Conservation (phyloP, 2,888 invertebrate species). For the Leucophora obtusa region DNA sequence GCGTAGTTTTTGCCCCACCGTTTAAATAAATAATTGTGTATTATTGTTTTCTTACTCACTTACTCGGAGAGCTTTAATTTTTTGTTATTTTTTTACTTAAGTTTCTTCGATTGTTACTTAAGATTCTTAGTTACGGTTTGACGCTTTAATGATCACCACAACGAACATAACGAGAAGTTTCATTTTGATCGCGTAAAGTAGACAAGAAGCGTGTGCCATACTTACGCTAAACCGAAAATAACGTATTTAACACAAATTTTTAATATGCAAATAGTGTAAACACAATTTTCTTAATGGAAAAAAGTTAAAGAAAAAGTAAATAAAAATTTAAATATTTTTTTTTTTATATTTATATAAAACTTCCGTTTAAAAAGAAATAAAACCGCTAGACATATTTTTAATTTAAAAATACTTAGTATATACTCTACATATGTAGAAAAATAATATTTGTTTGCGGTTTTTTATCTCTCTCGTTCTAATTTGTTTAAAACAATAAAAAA, state of each 20-base stretch:
- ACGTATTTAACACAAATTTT: constrained; percentile 3
- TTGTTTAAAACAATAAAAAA: constrained; percentile 1
- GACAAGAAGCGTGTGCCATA: constrained; percentile 54
- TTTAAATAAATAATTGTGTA: constrained; percentile 20
- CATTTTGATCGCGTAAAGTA: constrained; percentile 18
- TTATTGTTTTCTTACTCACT: constrained; percentile 32
- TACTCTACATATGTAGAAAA: too few species aligned
- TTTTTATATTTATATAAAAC: background rate
- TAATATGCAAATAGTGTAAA: background rate
- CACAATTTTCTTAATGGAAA: background rate
- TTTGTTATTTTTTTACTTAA: constrained; percentile 55
- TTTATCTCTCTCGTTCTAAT: background rate
- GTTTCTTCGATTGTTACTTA: constrained; percentile 62
- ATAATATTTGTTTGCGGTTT: background rate
- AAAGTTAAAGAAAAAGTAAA: constrained; percentile 7
- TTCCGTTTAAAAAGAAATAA: constrained; percentile 22
- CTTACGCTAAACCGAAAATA: constrained; percentile 26
- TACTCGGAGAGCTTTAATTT: constrained; percentile 53
- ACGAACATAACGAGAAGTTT: constrained; percentile 21
- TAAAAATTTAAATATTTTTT: constrained; percentile 26
- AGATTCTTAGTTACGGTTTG: constrained; percentile 65
- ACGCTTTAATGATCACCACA: constrained; percentile 61
- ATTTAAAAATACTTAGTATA: background rate
- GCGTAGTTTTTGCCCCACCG: constrained; percentile 34
- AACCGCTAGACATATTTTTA: constrained; percentile 5